Evolutionary conservation across 2,797 vertebrate genomes (phyloP), one percentile per base, ranked within the genome.

Genomic region (Hydrocynus forskahlii): DNA sequence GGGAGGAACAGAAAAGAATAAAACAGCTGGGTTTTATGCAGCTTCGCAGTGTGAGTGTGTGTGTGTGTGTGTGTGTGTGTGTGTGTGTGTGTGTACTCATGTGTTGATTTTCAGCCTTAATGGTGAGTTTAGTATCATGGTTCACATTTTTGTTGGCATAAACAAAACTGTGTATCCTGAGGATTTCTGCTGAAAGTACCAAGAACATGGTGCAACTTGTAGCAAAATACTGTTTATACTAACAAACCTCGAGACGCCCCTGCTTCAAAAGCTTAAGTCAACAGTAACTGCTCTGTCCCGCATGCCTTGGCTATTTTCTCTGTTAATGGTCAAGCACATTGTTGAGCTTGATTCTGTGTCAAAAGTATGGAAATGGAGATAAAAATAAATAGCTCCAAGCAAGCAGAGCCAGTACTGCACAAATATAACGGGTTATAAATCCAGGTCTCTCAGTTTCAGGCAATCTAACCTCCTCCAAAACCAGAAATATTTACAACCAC

Each of bases 11-110:
- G 59, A 63, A 75, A 75, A 79, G 69, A 71, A 69, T 54, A 76
- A 19, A 82, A 79, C 60, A 81, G 66, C 84, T 85, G 81, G 80
- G 54, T 43, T 81, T 78, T 72, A 78, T 76, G 63, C 52, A 75
- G 55, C 25, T 9, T 40, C 17, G 75, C 62, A 45, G 40, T 63
- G 75, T 52, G 19, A 59, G 38, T 75, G 45, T 75, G 79, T 67
- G 64, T 35, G 13, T 59, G 64, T 43, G 25, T 71, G 13, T 81
- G 38, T 71, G 74, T 60, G 29, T 55, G 59, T 19, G 40, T 63
- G 75, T 52, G 19, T 50, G 38, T 75, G 45, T 75, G 79, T 52
- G 16, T 75, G 50, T 84, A 45, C 43, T 45, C 10, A 35, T 71
- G 75, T 78, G 78, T 83, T 83, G 75, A 77, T 76, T 73, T 80